Conservation (phyloP, 92 coral and sea anemone species). For the Micromussa lordhowensis region DNA sequence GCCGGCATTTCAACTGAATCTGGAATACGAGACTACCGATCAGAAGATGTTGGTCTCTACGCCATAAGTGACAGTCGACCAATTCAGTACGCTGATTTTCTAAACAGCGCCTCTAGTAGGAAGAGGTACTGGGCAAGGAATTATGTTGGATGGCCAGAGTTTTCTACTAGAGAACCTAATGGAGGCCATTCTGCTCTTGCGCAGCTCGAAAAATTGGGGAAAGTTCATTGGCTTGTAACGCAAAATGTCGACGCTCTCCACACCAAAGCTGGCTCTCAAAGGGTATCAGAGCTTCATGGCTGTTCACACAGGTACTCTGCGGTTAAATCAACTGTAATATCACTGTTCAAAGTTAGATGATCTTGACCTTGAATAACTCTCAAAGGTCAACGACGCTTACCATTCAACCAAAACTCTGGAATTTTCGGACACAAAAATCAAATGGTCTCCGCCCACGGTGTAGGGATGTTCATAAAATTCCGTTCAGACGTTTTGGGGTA, state of each 20-base stretch:
- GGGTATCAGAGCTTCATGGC: slow-evolving; percentile 93
- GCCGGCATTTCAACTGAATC: slow-evolving; percentile 99
- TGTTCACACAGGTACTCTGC: slow-evolving; percentile 77
- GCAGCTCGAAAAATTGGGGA: slow-evolving; percentile 79
- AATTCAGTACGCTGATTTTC: slow-evolving; percentile 85
- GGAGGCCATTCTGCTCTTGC: slow-evolving; percentile 80
- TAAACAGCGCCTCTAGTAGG: slow-evolving; percentile 72
- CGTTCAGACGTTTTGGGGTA: too few species aligned
- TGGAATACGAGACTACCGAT: slow-evolving; percentile 94
- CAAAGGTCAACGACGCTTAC: too few species aligned
- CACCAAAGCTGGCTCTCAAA: slow-evolving; percentile 86
- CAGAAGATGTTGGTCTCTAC: slow-evolving; percentile 93
- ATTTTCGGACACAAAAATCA: too few species aligned
- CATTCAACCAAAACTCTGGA: too few species aligned
- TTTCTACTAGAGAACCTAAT: slow-evolving; percentile 85
- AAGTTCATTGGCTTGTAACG: slow-evolving; percentile 87
- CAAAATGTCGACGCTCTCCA: slow-evolving; percentile 97
- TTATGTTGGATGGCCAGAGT: slow-evolving; percentile 91
- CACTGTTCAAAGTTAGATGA: too few species aligned
- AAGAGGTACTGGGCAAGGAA: slow-evolving; percentile 96
- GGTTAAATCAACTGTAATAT: too few species aligned
- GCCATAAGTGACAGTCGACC: slow-evolving; percentile 84
- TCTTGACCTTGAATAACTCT: too few species aligned
- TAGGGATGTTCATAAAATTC: too few species aligned
- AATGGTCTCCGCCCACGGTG: too few species aligned